Evolutionary conservation across 2,797 vertebrate genomes (phyloP).

Genomic region (Perodicticus potto): DNA sequence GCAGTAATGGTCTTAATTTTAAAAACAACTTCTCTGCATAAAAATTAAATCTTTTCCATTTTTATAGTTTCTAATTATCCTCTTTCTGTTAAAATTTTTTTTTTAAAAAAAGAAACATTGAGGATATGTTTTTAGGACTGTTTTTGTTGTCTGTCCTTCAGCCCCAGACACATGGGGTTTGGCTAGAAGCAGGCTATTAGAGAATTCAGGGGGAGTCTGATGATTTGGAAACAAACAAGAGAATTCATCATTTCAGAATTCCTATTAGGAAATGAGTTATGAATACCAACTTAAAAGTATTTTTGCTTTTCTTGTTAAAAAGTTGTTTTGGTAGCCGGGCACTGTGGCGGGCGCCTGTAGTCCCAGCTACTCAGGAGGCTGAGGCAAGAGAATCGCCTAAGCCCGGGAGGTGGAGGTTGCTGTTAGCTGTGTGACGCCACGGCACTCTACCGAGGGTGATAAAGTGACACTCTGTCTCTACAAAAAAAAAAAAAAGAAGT

Average conservation of each 20-base stretch:
- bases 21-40: slow-evolving; percentile 71
- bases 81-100: background rate
- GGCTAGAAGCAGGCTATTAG: background rate
- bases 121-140: slow-evolving; percentile 28
- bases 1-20: slow-evolving; percentile 59
- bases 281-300: background rate
- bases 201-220: slow-evolving; percentile 27
- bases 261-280: slow-evolving; percentile 31
- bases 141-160: background rate
- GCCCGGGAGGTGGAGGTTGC: too few relatives aligned
- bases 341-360: too few relatives aligned
- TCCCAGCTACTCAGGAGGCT: too few relatives aligned
- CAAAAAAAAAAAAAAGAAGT: background rate
- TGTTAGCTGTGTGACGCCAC: too few relatives aligned
- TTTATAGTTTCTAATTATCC: background rate
- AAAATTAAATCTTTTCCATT: slow-evolving; percentile 38
- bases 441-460: too few relatives aligned
- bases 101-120: background rate
- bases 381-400: too few relatives aligned
- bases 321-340: background rate
- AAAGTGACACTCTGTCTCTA: too few relatives aligned
- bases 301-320: slow-evolving; percentile 52
- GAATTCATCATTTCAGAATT: slow-evolving; percentile 55
- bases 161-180: background rate
- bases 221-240: background rate